Base-by-base conservation (phyloP, 2,113 vertebrate genomes). In the Thalassoma bifasciatum region DNA sequence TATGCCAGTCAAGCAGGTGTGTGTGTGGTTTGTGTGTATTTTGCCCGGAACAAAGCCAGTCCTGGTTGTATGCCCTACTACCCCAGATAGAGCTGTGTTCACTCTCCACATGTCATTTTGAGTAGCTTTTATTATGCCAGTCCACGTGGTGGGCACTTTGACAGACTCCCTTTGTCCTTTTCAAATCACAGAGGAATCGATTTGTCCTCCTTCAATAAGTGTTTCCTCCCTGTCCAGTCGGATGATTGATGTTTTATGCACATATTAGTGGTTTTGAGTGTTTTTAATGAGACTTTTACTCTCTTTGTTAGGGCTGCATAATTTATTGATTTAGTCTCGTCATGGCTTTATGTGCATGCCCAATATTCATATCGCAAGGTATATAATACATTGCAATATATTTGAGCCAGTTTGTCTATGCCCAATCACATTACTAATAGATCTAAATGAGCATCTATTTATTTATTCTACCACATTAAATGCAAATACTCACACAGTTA, bases 31-130 rank as follows among this genome's bases (percentile, higher is more conserved):
- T 63, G 22, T 75, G 60, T 72, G 54, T 61, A 59, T 62, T 23
- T 80, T 34, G 67, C 37, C 63, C 81, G 86, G 82, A 58, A 82
- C 11, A 54, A 71, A 83, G 80, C 77, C 85, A 86, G 68, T n/a
- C 76, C n/a, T 34, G 65, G 66, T 79, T 68, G 58, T 81, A 83
- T 81, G 85, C 72, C 80, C 82, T 60, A 88, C 79, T 87, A 77
- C 63, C 87, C 82, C 72, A 87, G 70, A 86, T 88, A 75, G 52
- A 85, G 78, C 74, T 49, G 67, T 46, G 50, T 66, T 57, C 82
- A 84, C 52, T 68, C 21, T 46, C 80, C 26, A 8, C 36, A 2
- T 82, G 82, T 79, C 64, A 73, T 64, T 75, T 72, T 67, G 58
- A 49, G 72, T 76, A 10, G 60, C 51, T 81, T 79, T 75, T 42